phyloP scores from a whole-genome alignment of 2,113 vertebrate genomes.

The Alces alces region DNA sequence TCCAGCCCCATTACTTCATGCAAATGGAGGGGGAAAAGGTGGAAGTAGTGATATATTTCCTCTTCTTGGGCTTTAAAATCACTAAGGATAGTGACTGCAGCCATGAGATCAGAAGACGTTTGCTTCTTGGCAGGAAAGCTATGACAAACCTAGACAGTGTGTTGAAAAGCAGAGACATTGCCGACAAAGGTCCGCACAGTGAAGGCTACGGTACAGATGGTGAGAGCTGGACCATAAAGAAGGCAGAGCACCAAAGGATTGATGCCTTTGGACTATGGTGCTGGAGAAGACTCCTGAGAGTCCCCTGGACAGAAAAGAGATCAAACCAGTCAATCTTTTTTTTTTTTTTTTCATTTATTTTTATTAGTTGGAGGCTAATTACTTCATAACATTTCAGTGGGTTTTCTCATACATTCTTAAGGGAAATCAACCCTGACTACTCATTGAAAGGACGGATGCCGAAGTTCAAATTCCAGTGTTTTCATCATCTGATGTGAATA shows the following conservation, averaged over 20 bases:
- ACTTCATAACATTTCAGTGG: too few relatives aligned
- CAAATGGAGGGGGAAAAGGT: background rate
- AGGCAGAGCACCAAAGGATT: background rate
- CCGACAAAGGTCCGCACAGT: background rate
- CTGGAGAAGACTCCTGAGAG: background rate
- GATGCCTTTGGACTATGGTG: background rate
- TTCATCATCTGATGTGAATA: background rate
- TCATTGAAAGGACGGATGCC: background rate
- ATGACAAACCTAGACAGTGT: background rate
- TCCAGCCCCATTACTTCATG: background rate
- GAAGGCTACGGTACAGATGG: background rate
- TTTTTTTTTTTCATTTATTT: too few relatives aligned
- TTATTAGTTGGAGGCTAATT: too few relatives aligned
- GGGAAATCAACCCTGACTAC: background rate
- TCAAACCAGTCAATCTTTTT: background rate
- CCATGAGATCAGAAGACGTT: background rate
- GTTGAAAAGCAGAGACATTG: background rate
- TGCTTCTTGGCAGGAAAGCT: background rate
- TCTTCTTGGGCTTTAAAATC: background rate
- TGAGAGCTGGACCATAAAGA: too few relatives aligned
- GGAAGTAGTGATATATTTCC: background rate
- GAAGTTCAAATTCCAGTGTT: background rate
- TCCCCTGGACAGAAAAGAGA: background rate
- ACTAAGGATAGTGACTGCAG: background rate
- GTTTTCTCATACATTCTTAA: too few relatives aligned